Percentiles rank a stretch among this genome's conserved stretches.
phyloP scores from a whole-genome alignment of 2,113 vertebrate species.

The Hiodon alosoides region DNA sequence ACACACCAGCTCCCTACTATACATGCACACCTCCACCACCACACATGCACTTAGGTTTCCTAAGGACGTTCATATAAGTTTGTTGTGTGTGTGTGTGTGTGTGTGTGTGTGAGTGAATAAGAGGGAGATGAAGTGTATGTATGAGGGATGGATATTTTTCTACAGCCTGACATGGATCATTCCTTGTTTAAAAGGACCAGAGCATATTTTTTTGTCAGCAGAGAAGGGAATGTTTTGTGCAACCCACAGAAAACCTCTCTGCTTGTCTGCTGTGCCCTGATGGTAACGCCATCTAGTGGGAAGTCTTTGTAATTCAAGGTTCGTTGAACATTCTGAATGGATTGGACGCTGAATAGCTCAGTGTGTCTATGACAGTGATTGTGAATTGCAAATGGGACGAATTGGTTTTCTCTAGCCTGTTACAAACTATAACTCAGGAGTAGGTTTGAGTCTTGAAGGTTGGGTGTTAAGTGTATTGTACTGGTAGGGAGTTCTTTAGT shows the following conservation, averaged over 20 bases:
- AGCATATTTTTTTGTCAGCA: constrained; percentile 30
- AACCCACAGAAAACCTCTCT: constrained; percentile 32
- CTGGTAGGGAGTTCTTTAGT: too few species aligned
- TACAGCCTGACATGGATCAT: not conserved
- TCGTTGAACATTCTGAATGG: constrained; percentile 22
- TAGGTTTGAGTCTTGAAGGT: too few species aligned
- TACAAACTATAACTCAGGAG: too few species aligned
- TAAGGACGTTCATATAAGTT: too few species aligned
- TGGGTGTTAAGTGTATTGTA: too few species aligned
- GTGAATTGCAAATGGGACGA: not conserved
- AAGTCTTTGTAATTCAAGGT: constrained; percentile 21
- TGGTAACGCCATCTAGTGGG: constrained; percentile 33
- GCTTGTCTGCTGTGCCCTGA: constrained; percentile 18
- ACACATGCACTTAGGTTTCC: not conserved
- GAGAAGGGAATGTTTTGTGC: constrained; percentile 39
- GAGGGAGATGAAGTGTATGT: not conserved
- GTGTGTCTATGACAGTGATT: not conserved
- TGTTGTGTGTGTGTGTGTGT: too few species aligned
- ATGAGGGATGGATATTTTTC: not conserved
- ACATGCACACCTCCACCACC: not conserved
- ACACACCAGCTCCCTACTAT: not conserved
- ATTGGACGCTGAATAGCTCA: constrained; percentile 23
- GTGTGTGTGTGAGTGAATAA: too few species aligned
- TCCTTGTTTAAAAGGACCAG: constrained; percentile 22
- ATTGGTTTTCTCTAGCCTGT: too few species aligned